These are phyloP conservation scores for Osmerus eperlanus DNA, from an alignment of 2,113 vertebrate genomes.

Conservation along the genomic window DNA sequence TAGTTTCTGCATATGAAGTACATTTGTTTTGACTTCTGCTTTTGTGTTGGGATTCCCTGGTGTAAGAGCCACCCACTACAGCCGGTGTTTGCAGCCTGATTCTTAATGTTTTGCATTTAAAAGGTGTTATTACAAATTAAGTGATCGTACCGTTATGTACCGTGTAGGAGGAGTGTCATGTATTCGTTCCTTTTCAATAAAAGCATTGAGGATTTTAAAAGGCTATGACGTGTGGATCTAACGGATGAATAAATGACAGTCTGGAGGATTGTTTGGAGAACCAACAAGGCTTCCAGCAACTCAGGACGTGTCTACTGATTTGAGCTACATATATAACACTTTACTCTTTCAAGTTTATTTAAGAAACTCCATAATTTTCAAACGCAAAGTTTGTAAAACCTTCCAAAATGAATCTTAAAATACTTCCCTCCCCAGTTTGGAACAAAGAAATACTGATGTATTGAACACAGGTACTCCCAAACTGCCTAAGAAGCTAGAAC, in stretches of 20 bases:
- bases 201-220: constrained; percentile 68
- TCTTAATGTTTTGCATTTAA: constrained; percentile 64
- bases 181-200: constrained; percentile 75
- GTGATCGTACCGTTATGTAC: constrained; percentile 74
- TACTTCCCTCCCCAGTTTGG: background rate
- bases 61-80: constrained; percentile 36
- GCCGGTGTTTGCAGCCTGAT: constrained; percentile 54
- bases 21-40: constrained; percentile 22
- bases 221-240: too few relatives aligned
- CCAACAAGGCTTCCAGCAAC: too few relatives aligned
- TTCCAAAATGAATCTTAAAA: constrained; percentile 3
- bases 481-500: background rate
- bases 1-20: constrained; percentile 51
- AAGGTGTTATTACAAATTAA: constrained; percentile 63
- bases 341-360: constrained; percentile 46
- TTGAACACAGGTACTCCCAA: background rate
- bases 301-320: too few relatives aligned
- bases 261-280: too few relatives aligned
- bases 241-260: too few relatives aligned
- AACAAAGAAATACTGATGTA: background rate
- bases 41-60: constrained; percentile 32
- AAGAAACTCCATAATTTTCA: constrained; percentile 41
- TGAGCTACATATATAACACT: background rate
- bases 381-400: constrained; percentile 15
- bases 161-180: constrained; percentile 68